Evolutionary conservation across 2,797 vertebrate species (phyloP).

Genomic region (Hafferia zeledoni): DNA sequence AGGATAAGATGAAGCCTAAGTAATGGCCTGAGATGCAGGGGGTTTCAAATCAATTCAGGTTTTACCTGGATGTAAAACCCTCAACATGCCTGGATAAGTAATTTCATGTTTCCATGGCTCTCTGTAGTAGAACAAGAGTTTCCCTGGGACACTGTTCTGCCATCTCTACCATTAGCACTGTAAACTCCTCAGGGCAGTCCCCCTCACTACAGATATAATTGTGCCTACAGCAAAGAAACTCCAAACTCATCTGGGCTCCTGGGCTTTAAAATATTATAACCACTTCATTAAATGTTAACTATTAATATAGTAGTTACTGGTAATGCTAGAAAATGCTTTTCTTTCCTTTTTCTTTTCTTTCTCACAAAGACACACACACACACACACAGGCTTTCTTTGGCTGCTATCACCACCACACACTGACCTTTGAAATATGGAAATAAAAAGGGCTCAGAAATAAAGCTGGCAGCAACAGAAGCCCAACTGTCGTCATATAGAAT

Average conservation of each 20-base stretch:
- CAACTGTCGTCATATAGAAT: conserved; percentile 72
- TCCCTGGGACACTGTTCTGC: neutral
- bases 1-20: neutral
- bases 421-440: conserved; percentile 83
- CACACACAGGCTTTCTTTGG: conserved; percentile 59
- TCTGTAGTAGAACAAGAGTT: neutral
- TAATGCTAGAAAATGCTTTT: neutral
- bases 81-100: neutral
- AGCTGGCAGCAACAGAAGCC: conserved; percentile 73
- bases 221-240: neutral
- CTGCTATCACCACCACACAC: conserved; percentile 45
- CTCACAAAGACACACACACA: neutral
- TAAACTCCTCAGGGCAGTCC: neutral
- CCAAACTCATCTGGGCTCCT: neutral
- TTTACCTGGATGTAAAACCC: neutral
- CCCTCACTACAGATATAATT: neutral
- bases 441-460: conserved; percentile 80
- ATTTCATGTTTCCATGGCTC: neutral
- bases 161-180: neutral
- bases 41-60: neutral
- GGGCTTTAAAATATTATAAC: neutral
- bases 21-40: neutral
- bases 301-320: neutral
- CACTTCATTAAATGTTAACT: neutral
- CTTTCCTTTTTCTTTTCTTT: neutral